Conservation (phyloP, 2,113 vertebrate species). For the Gallinago paraguaiae region DNA sequence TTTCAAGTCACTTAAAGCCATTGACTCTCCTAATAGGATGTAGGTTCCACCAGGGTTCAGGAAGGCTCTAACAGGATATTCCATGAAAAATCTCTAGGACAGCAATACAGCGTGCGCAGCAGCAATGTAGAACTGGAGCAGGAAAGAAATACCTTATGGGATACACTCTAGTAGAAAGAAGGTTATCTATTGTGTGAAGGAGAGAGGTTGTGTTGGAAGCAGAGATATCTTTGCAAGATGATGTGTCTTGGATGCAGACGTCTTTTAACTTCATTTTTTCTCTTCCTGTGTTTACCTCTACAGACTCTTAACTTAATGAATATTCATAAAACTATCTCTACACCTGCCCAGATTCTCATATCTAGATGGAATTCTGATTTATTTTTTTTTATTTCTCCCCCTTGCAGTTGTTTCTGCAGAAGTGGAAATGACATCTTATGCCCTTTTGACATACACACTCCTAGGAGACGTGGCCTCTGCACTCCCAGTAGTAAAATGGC, state of each 20-base stretch:
- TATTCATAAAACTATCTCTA: neutral
- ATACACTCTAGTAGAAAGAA: neutral
- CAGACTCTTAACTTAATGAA: neutral
- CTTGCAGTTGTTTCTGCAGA: slow-evolving; percentile 89
- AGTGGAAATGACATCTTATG: slow-evolving; percentile 93
- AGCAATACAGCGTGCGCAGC: neutral
- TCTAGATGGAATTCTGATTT: neutral
- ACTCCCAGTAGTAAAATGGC: slow-evolving; percentile 91
- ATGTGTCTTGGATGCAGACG: neutral
- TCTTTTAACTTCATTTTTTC: neutral
- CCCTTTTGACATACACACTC: slow-evolving; percentile 87
- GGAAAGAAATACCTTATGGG: neutral
- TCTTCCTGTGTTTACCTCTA: neutral
- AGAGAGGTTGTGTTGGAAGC: neutral
- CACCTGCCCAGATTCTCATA: neutral
- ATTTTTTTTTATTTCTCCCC: neutral
- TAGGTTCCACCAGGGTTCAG: neutral
- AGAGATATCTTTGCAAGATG: neutral
- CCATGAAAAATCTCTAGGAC: neutral
- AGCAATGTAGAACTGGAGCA: neutral
- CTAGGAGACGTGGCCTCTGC: slow-evolving; percentile 88
- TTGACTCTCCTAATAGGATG: neutral
- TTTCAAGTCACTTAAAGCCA: neutral
- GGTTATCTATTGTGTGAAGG: neutral
- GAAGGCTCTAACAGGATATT: neutral